Conservation (phyloP, 35 echinoderm and acorn worm species). For the Eucidaris tribuloides region DNA sequence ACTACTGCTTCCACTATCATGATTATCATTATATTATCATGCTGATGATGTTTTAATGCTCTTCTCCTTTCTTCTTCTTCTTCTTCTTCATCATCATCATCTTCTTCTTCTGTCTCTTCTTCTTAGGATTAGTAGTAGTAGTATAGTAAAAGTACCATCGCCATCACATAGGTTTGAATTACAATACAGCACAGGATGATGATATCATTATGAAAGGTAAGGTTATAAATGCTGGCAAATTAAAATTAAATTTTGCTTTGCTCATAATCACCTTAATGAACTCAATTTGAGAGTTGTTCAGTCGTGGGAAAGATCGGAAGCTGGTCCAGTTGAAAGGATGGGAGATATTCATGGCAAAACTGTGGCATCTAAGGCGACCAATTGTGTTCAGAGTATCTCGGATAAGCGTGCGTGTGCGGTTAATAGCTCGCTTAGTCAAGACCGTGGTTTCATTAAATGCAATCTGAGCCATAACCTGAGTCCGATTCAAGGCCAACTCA, state of each 20-base stretch:
- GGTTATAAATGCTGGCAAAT: constrained; percentile 2
- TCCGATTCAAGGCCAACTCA: constrained; percentile 19
- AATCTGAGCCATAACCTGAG: background rate
- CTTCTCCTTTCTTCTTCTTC: too few species aligned
- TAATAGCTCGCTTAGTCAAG: constrained; percentile 17
- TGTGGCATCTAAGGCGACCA: constrained; percentile 60
- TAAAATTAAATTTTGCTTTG: background rate
- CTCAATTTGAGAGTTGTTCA: constrained; percentile 73
- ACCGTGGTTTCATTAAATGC: constrained; percentile 7
- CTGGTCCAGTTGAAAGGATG: constrained; percentile 93
- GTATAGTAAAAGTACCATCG: too few species aligned
- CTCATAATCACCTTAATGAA: constrained; percentile 29
- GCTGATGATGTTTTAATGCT: too few species aligned
- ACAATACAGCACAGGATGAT: background rate
- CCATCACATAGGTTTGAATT: too few species aligned
- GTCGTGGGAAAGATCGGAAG: constrained; percentile 63
- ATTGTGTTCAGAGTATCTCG: constrained; percentile 42
- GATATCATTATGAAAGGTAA: background rate
- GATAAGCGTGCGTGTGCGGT: constrained; percentile 22
- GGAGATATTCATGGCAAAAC: constrained; percentile 85
- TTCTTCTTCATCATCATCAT: too few species aligned
- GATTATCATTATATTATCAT: too few species aligned
- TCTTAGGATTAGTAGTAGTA: too few species aligned
- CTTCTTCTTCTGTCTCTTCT: too few species aligned
- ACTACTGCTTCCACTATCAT: too few species aligned